Evolutionary conservation across 2,888 invertebrate species (phyloP), one percentile per base, ranked within the genome.

Genomic region (Chrysina gloriosa): DNA sequence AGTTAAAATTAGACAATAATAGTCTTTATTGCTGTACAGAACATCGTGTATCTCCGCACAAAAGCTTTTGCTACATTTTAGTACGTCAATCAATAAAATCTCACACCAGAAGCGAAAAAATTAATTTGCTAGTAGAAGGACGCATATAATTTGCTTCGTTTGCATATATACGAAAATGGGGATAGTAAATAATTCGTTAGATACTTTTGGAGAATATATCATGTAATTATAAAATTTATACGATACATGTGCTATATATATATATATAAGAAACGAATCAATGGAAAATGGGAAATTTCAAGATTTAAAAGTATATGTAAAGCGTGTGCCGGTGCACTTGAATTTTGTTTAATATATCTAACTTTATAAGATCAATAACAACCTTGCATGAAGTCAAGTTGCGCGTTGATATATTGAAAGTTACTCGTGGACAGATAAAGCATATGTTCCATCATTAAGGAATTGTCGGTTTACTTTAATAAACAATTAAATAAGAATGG

Each of bases 11-110:
- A 61, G 31, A 48, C 70, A 67, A 72, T 69, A 66, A 48, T 74
- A 64, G 71, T 61, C 75, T 73, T 72, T 76, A 74, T 74, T 67
- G 74, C 70, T 73, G 64, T 36, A 67, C 69, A 72, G 69, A 72
- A 70, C 65, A 70, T 71, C 71, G 72, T 76, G 76, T 74, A 76
- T 76, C 73, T 75, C 75, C 76, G 76, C 74, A 71, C 71, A 70
- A 73, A 75, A 71, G 68, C 70, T 69, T 67, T 70, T 71, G 70
- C 67, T 67, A 63, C 69, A 71, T 54, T 70, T 73, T 69, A 68
- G 69, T 69, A 69, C 56, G 63, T 63, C 65, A 75, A 74, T 75
- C 74, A 75, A 75, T 76, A 75, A 74, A 74, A 68, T 71, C 71
- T 71, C 63, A 14, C 47, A 71, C 23, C 27, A 16, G 4, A 29